Conservation (phyloP, 2,888 invertebrate species). For the Nemotelus nigrinus region DNA sequence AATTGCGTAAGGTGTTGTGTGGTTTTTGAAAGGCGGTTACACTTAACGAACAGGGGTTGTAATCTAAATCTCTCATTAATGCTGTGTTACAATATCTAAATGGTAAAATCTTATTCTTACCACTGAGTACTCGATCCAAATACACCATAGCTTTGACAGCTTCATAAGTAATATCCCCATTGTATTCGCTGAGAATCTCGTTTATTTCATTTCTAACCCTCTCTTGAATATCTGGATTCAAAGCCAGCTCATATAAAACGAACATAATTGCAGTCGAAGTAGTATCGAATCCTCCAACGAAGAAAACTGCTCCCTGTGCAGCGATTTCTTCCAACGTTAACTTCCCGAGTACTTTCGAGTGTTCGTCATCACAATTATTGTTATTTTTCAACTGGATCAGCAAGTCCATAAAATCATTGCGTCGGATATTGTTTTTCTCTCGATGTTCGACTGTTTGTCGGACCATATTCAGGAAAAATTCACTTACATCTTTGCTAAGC, state of each 20-base stretch:
- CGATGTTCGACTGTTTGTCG: constrained; percentile 53
- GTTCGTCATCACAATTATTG: background rate
- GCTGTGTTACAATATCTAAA: background rate
- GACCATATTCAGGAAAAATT: constrained; percentile 31
- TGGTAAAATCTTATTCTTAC: constrained; percentile 51
- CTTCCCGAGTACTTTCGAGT: constrained; percentile 4
- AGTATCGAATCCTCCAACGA: constrained; percentile 58
- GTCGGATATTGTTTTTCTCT: constrained; percentile 63
- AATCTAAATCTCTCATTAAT: background rate
- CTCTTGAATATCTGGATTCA: constrained; percentile 57
- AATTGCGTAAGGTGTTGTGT: too few species aligned
- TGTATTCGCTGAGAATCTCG: constrained; percentile 51
- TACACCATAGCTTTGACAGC: constrained; percentile 58
- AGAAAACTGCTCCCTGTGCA: constrained; percentile 28
- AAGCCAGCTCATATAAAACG: constrained; percentile 56
- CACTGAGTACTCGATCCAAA: constrained; percentile 58
- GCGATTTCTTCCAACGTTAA: constrained; percentile 22
- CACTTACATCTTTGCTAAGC: constrained; percentile 1
- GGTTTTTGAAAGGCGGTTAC: too few species aligned
- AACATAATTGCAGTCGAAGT: constrained; percentile 58
- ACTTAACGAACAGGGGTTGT: too few species aligned
- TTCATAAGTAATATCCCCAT: constrained; percentile 56
- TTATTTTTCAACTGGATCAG: constrained; percentile 64
- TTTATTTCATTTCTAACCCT: constrained; percentile 56
- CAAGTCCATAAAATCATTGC: constrained; percentile 68